Base-by-base conservation (phyloP, 2,797 vertebrate genomes). In the Gallirallus australis region DNA sequence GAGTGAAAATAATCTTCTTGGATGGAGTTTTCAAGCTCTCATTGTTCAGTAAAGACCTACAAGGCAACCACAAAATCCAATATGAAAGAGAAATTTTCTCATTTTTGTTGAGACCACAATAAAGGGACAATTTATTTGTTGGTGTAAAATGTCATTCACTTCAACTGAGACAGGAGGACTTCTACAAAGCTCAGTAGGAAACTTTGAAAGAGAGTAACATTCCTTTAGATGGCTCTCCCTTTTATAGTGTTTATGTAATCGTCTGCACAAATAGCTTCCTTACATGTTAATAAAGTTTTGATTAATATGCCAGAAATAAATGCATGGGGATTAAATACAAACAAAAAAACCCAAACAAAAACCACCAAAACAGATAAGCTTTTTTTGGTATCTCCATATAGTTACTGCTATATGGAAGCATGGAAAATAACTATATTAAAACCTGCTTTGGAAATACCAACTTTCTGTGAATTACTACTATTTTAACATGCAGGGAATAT, bases 381-480 rank as follows among this genome's bases (percentile, higher is more conserved):
- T 21, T 83, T 82, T 81, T 13, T 7, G 0, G 3, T 69, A 13
- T 14, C 8, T 79, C 27, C 18, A 3, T 18, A 19, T 8, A 52
- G 3, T 64, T 71, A 23, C 3, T 45, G 2, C 42, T 25, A 28
- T 6, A 4, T 47, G 12, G 40, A 82, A 48, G 16, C 53, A 45
- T 4, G 66, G 47, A 7, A 80, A 79, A 80, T 3, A 45, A 6
- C 24, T 42, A 3, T 21, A 37, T 56, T 79, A 64, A 57, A 82
- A n/a, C 4, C 1, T 42, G 7, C 5, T 53, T 61, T 59, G 25
- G 73, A 77, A 72, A 42, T 9, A 3, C 33, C 2, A 42, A 42
- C 2, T 0, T 1, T 40, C 40, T 40, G 17, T 57, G 13, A 4
- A 3, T 60, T 75, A 15, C 6, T 31, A 23, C 10, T 57, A 17